These are phyloP conservation scores for Urophycis tenuis DNA, from an alignment of 2,797 vertebrate genomes.

Conservation along the genomic window DNA sequence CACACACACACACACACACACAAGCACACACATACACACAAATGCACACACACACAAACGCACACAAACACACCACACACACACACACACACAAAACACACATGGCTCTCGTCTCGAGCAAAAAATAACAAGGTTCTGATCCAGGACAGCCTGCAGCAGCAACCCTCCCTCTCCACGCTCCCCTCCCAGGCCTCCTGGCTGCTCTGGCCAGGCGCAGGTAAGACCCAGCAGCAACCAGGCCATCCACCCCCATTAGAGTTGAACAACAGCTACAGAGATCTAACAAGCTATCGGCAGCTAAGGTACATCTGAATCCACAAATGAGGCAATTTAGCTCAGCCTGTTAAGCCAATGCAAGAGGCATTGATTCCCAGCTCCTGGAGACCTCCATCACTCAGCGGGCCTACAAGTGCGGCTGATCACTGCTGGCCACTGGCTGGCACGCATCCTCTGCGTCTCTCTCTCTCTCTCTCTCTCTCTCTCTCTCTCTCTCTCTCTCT, in stretches of 20 bases:
- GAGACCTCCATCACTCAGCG: background rate
- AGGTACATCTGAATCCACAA: background rate
- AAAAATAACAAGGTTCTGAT: background rate
- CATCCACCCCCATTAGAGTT: background rate
- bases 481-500: constrained; percentile 10
- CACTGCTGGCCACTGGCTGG: no score
- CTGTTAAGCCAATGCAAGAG: constrained; percentile 10
- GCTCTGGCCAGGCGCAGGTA: no score
- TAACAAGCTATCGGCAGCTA: no score
- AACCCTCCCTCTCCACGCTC: background rate
- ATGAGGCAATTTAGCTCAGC: constrained; percentile 31
- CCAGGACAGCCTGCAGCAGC: constrained; percentile 9
- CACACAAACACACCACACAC: no score
- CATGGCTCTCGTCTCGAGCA: background rate
- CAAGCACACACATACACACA: no score
- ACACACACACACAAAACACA: no score
- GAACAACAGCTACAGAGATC: constrained; percentile 6
- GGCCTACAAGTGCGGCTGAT: no score
- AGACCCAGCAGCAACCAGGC: no score
- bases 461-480: constrained; percentile 7
- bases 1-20: no score
- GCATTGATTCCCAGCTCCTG: constrained; percentile 28
- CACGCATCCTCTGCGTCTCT: no score
- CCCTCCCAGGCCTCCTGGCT: background rate
- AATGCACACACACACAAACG: no score